A percentile compares a stretch with the other conserved stretches of the same genome.
These are phyloP conservation scores for Cebidichthys violaceus DNA, from an alignment of 2,113 vertebrate species.

Conservation along the genomic window DNA sequence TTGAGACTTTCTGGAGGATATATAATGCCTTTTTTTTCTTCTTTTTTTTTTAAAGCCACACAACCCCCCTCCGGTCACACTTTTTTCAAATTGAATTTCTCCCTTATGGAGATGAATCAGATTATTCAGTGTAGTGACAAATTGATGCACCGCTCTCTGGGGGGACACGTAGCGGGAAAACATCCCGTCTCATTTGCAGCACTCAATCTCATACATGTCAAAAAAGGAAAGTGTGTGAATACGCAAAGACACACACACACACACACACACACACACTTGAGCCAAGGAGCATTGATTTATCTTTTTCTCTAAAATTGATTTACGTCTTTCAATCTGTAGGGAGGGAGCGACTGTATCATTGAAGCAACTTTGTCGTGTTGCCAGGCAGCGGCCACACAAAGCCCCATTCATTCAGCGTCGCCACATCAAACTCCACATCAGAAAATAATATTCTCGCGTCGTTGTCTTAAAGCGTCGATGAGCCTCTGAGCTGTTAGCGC, in stretches of 20 bases:
- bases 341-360: slow-evolving; percentile 12
- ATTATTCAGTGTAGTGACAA: slow-evolving; percentile 65
- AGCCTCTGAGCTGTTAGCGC: slow-evolving; percentile 29
- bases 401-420: slow-evolving; percentile 1
- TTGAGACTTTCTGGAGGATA: not conserved
- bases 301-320: slow-evolving; percentile 47
- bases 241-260: not conserved
- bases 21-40: not conserved
- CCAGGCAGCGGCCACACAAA: slow-evolving; percentile 33
- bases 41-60: not conserved
- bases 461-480: slow-evolving; percentile 11
- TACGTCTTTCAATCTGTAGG: slow-evolving; percentile 68
- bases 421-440: slow-evolving; percentile 21
- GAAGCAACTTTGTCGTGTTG: slow-evolving; percentile 39
- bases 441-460: slow-evolving; percentile 13
- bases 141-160: slow-evolving; percentile 60
- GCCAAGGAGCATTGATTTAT: slow-evolving; percentile 57
- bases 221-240: slow-evolving; percentile 29
- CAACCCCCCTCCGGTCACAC: slow-evolving; percentile 1
- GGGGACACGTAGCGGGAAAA: slow-evolving; percentile 43
- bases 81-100: slow-evolving; percentile 19
- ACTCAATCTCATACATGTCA: slow-evolving; percentile 61
- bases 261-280: slow-evolving; percentile 20
- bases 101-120: slow-evolving; percentile 54
- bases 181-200: slow-evolving; percentile 61